Evolutionary conservation across 2,797 vertebrate genomes (phyloP), one percentile per base, ranked within the genome.

Genomic region (Schizothorax lantsangensis): DNA sequence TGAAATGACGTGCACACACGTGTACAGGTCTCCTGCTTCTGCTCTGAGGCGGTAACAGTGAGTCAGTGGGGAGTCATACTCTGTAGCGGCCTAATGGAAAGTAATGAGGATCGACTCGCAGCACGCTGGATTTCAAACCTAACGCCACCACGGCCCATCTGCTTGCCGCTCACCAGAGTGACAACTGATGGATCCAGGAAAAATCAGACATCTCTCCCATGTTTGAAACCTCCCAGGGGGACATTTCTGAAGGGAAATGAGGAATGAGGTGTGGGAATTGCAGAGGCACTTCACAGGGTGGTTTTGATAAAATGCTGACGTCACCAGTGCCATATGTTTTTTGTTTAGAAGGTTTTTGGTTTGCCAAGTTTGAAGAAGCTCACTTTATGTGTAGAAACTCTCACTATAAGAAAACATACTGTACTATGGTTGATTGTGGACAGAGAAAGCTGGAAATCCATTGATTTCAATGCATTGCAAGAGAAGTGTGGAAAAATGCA

Each of bases 1-100:
- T 95, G 93, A 95, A 95, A 95, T 95, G 92, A 94, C 84, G 89
- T 75, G 66, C 79, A 8, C 17, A 40, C 75, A 72, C 59, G 47
- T 74, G 87, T 52, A 81, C n/a, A 30, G 38, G 74, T 52, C 87
- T 84, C 68, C n/a, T 86, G 88, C 49, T 47, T 33, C 36, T 73
- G 62, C 45, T 86, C 47, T 49, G 33, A 73, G 82, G 83, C 66
- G 30, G 82, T 69, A 79, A 80, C 57, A 54, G 85, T 4, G 49
- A 79, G 81, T 62, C 86, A 62, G 71, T n/a, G 84, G 85, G 84
- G 87, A 86, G 74, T 49, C 52, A 54, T 68, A 40, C 49, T 86
- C 54, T 82, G 71, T 79, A 69, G 49, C 59, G 68, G 23, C 47
- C 80, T 89, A 90, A 89, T 87, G 72, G 79, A 88, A 45, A 84